Evolutionary conservation across 1,140 invertebrate species (phyloP), one percentile per base, ranked within the genome.

Genomic region (Drosophila kepulauana): DNA sequence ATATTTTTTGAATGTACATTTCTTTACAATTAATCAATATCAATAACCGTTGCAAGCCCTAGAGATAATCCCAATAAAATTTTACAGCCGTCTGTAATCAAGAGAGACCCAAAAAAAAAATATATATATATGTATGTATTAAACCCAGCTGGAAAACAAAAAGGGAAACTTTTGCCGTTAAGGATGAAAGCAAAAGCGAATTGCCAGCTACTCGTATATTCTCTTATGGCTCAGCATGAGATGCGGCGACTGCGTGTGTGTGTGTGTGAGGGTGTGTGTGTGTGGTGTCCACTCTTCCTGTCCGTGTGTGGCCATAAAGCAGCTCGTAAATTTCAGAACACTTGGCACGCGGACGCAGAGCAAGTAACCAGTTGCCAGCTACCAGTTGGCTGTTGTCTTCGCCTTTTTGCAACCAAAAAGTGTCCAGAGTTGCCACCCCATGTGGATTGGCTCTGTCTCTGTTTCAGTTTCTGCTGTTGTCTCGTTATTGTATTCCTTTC

Each of bases 321-420:
- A 82, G 73, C 79, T 87, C 79, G 84, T 88, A 87, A 87, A 87
- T 82, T 82, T 88, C 71, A 38, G 70, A 56, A 57, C 78, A 78
- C 64, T 79, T 77, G 64, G 48, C 74, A 73, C 58, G 45, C 57
- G 49, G 46, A 64, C 20, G 51, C 66, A 59, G 30, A 62, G 61
- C 59, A 56, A 38, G 35, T 11, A 10, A 13, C 57, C 70, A 28
- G 46, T 69, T 46, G 28, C 51, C 48, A 35, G 67, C 20, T 65
- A n/a, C 25, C 41, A 20, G 64, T 68, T 74, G 48, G 25, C 63
- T 13, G 63, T 65, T 65, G 51, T 69, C 71, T 68, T 68, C 65
- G 64, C 56, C 56, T 46, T 67, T 59, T 49, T 59, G 25, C 52
- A 58, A 38, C 41, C 20, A 25, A 57, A 68, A 69, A 61, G 62